Conservation (phyloP, 2,888 invertebrate species). For the Mesodorylaimus sp. region DNA sequence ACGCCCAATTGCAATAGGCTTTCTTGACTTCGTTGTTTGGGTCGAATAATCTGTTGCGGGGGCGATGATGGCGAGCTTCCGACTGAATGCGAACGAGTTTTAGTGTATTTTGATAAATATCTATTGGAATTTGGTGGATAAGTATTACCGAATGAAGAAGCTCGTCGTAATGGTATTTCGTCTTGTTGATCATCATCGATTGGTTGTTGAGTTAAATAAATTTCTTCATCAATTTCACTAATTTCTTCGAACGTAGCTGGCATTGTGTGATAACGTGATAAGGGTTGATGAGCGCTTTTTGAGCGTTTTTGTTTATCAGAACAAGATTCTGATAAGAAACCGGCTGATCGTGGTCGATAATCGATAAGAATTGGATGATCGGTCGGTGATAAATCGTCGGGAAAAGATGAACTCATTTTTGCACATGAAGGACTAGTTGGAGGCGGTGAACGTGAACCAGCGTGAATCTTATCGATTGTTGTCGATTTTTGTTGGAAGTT, state of each 20-base stretch:
- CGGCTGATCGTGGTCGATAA: too few species aligned
- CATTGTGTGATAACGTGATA: background rate
- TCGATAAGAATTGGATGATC: too few species aligned
- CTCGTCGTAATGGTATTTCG: background rate
- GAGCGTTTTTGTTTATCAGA: background rate
- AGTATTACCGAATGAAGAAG: background rate
- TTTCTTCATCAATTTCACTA: background rate
- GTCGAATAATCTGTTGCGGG: background rate
- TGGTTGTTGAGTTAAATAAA: background rate
- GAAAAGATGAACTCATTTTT: too few species aligned
- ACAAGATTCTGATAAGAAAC: too few species aligned
- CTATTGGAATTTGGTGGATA: background rate
- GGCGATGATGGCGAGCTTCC: background rate
- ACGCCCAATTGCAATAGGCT: background rate
- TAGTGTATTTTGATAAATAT: too few species aligned
- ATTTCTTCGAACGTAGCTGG: background rate
- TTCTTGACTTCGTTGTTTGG: background rate
- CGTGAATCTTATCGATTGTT: too few species aligned
- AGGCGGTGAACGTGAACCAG: too few species aligned
- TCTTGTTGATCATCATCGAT: background rate
- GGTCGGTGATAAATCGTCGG: too few species aligned
- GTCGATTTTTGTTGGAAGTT: too few species aligned
- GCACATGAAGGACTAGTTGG: too few species aligned
- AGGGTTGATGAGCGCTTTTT: background rate
- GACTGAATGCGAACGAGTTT: too few species aligned